Evolutionary conservation across 2,113 vertebrate species (phyloP), one percentile per base, ranked within the genome.

Genomic region (Siniperca chuatsi): DNA sequence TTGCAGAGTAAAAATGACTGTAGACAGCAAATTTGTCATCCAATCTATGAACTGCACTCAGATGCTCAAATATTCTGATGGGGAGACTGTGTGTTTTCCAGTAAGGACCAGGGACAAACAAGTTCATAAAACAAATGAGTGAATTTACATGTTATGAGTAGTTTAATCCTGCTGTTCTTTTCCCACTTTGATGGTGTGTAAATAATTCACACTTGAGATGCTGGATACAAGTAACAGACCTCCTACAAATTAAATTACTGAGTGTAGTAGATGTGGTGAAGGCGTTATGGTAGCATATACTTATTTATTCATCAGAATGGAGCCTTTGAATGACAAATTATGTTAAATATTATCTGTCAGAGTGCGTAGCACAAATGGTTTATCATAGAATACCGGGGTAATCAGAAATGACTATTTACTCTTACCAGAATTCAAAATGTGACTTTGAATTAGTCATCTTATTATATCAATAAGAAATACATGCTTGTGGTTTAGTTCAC

Each of bases 21-120:
- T 8, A 4, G 86, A 90, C 83, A 88, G 89, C n/a, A 2, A 87
- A 90, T 90, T 89, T 92, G 81, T 93, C 90, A 89, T 91, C 87
- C 20, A 70, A 15, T 87, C 80, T 82, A 58, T 46, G 69, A 69
- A 77, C 81, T 15, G 64, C 1, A 3, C 52, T 64, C 82, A 72
- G 50, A 72, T 70, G 76, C 86, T 91, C 65, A 89, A 70, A 90
- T 90, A 91, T 86, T 78, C 79, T 48, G 60, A 60, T 44, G 75
- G 52, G 71, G 67, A 9, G 25, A 67, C 29, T 48, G 54, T 8
- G 3, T 79, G 78, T 86, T 86, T 87, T 70, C 62, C 54, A 46
- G 57, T 52, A 40, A 55, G 65, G 57, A 79, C 66, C 79, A 23
- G 25, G n/a, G 70, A 78, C 67, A 87, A 91, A 89, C 86, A 87